Percentiles rank a stretch among this genome's conserved stretches.
Conservation (phyloP, 2,113 vertebrate species). For the Silurus meridionalis region DNA sequence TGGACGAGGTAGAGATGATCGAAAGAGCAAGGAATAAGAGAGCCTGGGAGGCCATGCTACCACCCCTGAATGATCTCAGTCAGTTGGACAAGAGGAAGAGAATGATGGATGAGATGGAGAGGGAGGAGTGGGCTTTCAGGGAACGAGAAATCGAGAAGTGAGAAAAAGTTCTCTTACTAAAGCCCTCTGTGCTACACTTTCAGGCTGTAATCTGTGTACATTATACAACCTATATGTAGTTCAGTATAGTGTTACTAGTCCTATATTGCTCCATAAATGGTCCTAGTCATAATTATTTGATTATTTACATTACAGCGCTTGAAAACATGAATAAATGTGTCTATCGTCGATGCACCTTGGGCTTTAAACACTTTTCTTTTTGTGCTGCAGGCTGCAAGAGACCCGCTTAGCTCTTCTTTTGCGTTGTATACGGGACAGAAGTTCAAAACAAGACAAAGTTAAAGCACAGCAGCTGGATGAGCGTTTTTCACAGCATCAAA, state of each 20-base stretch:
- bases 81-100: slow-evolving; percentile 78
- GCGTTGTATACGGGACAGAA: slow-evolving; percentile 70
- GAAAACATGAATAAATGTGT: not conserved
- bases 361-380: not conserved
- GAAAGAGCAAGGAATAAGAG: slow-evolving; percentile 80
- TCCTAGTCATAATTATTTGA: not conserved
- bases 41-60: slow-evolving; percentile 85
- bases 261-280: not conserved
- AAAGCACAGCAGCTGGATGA: slow-evolving; percentile 66
- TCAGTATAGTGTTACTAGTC: not conserved
- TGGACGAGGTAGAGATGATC: slow-evolving; percentile 89
- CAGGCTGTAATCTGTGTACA: not conserved
- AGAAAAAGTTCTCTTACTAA: slow-evolving; percentile 36
- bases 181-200: not conserved
- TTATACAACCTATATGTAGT: not conserved
- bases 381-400: slow-evolving; percentile 79
- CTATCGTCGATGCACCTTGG: not conserved
- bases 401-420: slow-evolving; percentile 75
- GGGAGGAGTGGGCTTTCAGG: slow-evolving; percentile 89
- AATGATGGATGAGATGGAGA: slow-evolving; percentile 91
- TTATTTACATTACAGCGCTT: not conserved
- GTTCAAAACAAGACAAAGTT: slow-evolving; percentile 68
- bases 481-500: slow-evolving; percentile 70
- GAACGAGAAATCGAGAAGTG: slow-evolving; percentile 90
- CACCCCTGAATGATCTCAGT: slow-evolving; percentile 70